Evolutionary conservation across 2,113 vertebrate genomes (phyloP), one percentile per base, ranked within the genome.

Genomic region (Ursus arctos): DNA sequence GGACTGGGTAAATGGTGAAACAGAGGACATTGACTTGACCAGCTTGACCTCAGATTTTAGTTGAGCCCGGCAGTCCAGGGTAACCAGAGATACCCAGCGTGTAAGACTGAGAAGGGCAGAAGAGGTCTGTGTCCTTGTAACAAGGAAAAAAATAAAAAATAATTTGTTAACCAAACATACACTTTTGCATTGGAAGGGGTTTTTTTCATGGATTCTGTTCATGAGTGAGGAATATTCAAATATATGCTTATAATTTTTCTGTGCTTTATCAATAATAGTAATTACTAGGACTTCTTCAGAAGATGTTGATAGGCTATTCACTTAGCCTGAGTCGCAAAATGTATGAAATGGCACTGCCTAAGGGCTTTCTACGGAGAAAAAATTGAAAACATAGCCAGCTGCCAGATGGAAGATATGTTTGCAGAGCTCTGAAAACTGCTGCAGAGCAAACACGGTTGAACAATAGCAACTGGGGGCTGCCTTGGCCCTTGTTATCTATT

Each of bases 371-470:
- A 63, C 43, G 71, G 43, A 90, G 69, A 74, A 95, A 96, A 57
- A 28, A 24, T 33, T 86, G 74, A 91, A 94, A 96, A 82, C 15
- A 33, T 31, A 97, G 61, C 77, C 93, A 96, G 93, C 57, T 91
- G 96, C 94, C 98, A 98, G 98, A 97, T 98, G 95, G 98, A 90
- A 85, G 91, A 96, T 87, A 31, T 77, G 92, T 94, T 98, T 95
- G 65, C 53, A 86, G 40, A 93, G 63, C 74, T 97, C 86, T 31
- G 94, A 90, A 97, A 97, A 97, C 92, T 71, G 81, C 84, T 97
- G 77, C 93, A 59, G 92, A 96, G 88, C 28, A 91, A 89, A 88
- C 65, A 49, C 26, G 95, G 77, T 19, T 89, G 40, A 67, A 89
- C 79, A 98, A 93, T 72, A 95, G 91, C 61, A 88, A 85, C 51